Conservation (phyloP, 2,113 vertebrate species). For the Mus spicilegus region DNA sequence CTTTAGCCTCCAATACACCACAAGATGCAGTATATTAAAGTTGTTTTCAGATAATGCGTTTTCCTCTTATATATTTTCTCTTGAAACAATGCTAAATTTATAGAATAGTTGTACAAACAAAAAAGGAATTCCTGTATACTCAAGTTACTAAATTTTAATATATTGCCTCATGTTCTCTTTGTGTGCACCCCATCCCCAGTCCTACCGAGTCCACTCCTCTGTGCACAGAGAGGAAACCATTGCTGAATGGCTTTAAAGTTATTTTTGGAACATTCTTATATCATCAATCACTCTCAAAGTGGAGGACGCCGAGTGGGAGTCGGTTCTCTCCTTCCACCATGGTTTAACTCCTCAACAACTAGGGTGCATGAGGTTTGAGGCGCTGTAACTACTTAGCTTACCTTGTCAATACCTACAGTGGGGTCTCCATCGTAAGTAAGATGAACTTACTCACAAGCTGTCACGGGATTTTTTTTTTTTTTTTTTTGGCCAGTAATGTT, state of each 20-base stretch:
- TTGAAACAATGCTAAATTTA: slow-evolving; percentile 44
- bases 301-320: neutral
- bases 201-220: neutral
- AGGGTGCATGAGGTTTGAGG: slow-evolving; percentile 96
- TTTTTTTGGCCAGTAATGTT: neutral
- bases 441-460: neutral
- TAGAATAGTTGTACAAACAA: neutral
- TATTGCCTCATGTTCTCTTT: neutral
- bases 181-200: neutral
- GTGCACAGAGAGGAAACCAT: neutral
- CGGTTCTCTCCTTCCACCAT: slow-evolving; percentile 81
- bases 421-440: slow-evolving; percentile 82
- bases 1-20: neutral
- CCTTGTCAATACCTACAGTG: slow-evolving; percentile 95
- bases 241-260: neutral
- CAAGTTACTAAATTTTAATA: slow-evolving; percentile 6
- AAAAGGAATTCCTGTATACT: neutral
- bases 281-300: slow-evolving; percentile 16
- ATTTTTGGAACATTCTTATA: neutral
- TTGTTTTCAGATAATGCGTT: neutral
- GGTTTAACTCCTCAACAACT: slow-evolving; percentile 96
- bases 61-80: neutral
- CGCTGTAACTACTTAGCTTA: slow-evolving; percentile 97
- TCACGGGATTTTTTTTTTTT: neutral
- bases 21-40: neutral